Conservation (phyloP, 2,888 invertebrate genomes). For the Conistra vaccinii region DNA sequence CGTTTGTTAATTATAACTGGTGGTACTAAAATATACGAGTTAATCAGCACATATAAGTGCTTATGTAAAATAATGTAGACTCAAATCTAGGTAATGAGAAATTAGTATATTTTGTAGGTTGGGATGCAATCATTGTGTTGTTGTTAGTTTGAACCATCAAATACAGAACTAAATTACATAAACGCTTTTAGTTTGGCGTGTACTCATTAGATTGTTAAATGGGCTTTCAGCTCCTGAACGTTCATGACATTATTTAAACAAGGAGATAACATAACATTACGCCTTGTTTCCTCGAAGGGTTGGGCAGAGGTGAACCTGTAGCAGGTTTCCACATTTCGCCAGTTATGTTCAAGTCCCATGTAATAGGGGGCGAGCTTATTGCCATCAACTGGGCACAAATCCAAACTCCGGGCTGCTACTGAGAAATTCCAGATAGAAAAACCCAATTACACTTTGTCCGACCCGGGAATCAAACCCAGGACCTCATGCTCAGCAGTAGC, state of each 20-base stretch:
- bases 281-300: too few species aligned
- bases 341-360: too few species aligned
- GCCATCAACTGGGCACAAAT: too few species aligned
- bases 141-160: neutral
- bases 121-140: conserved; percentile 10
- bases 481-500: too few species aligned
- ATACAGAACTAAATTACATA: neutral
- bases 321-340: too few species aligned
- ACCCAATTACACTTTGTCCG: too few species aligned
- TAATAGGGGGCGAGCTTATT: too few species aligned
- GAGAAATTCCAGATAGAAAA: too few species aligned
- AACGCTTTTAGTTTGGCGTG: conserved; percentile 11
- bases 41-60: conserved; percentile 29
- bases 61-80: conserved; percentile 23
- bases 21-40: conserved; percentile 44
- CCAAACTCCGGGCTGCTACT: too few species aligned
- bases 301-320: too few species aligned
- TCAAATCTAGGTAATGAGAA: conserved; percentile 8
- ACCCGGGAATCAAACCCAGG: too few species aligned
- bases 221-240: neutral
- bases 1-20: conserved; percentile 56
- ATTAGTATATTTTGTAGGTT: conserved; percentile 17
- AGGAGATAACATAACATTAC: too few species aligned
- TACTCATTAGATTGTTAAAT: neutral
- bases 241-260: neutral